These are phyloP conservation scores for Archips crataeganus DNA, from an alignment of 2,888 invertebrate genomes.

Conservation along the genomic window DNA sequence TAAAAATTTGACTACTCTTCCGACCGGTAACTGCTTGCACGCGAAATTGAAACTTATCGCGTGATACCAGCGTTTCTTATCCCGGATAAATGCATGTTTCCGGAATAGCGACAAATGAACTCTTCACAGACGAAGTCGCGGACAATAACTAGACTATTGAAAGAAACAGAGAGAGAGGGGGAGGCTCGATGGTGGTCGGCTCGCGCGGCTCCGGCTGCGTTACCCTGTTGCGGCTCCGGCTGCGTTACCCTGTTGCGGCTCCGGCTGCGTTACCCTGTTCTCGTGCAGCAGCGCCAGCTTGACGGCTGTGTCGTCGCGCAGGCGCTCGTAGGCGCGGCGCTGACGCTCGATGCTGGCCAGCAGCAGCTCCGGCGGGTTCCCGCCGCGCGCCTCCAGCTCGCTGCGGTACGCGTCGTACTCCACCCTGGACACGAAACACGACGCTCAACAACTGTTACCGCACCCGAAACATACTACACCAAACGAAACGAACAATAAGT, in stretches of 20 bases:
- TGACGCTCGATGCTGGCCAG: slow-evolving; percentile 92
- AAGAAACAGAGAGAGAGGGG: too few relatives aligned
- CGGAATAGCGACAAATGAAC: too few relatives aligned
- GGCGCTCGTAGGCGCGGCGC: slow-evolving; percentile 95
- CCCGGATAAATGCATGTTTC: too few relatives aligned
- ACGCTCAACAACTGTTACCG: too few relatives aligned
- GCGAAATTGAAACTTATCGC: too few relatives aligned
- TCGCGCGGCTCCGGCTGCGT: slow-evolving; percentile 85
- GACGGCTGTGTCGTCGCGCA: slow-evolving; percentile 96
- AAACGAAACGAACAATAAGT: too few relatives aligned
- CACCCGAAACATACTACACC: too few relatives aligned
- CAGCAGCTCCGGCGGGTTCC: slow-evolving; percentile 90
- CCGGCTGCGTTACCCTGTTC: slow-evolving; percentile 91
- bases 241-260: neutral
- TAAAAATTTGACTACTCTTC: too few relatives aligned
- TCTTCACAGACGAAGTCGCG: too few relatives aligned
- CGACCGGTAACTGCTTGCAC: too few relatives aligned
- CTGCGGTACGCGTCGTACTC: slow-evolving; percentile 99
- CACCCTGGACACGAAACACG: slow-evolving; percentile 85
- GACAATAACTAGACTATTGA: too few relatives aligned
- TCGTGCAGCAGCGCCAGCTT: slow-evolving; percentile 99
- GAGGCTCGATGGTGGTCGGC: slow-evolving; percentile 88
- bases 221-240: slow-evolving; percentile 72
- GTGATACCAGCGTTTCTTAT: too few relatives aligned
- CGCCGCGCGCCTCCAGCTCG: slow-evolving; percentile 93